A percentile compares a stretch with the other conserved stretches of the same genome.
Evolutionary conservation across 2,888 invertebrate genomes (phyloP).

Genomic region (Nymphalis urticae): DNA sequence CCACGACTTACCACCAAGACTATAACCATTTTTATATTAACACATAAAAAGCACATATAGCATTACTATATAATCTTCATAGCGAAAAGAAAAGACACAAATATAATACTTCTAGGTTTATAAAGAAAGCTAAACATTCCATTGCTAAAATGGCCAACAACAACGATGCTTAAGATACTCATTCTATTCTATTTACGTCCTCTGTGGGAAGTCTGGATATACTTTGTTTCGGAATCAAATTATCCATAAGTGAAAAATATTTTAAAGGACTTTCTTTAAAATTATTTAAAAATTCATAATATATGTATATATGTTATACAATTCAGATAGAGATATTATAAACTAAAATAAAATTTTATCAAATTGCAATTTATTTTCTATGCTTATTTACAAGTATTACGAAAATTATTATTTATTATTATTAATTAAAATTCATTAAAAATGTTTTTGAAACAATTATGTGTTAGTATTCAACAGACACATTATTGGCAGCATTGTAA

Average conservation of each 20-base stretch:
- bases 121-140: constrained; percentile 29
- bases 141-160: constrained; percentile 32
- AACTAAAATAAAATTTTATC: no score
- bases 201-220: constrained; percentile 21
- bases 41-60: neutral
- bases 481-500: no score
- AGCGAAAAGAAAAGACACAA: constrained; percentile 1
- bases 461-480: no score
- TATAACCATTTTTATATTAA: neutral
- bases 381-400: no score
- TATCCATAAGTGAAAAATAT: neutral
- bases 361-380: no score
- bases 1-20: no score
- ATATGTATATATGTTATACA: no score
- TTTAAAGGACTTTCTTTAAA: neutral
- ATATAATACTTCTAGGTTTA: constrained; percentile 23
- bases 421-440: no score
- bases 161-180: constrained; percentile 29
- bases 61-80: constrained; percentile 6
- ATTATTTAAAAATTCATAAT: no score
- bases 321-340: no score
- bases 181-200: constrained; percentile 34
- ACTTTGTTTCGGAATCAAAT: constrained; percentile 11
- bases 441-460: no score
- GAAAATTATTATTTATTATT: no score